Evolutionary conservation across 2,888 invertebrate genomes (phyloP).

Genomic region (Synanthedon tipuliformis): DNA sequence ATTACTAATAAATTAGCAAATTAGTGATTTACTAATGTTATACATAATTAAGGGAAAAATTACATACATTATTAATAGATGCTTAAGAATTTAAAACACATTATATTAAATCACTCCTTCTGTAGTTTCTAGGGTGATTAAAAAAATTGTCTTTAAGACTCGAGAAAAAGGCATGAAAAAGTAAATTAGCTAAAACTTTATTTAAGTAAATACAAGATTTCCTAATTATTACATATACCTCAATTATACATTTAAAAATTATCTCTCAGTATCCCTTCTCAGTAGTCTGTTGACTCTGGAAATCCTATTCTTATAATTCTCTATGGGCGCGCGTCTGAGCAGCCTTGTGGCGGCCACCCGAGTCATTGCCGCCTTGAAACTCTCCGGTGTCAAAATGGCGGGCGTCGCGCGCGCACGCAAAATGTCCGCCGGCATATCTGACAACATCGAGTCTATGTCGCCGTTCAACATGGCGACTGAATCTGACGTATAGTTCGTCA

Average conservation of each 20-base stretch:
- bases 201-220: too few species aligned
- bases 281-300: constrained; percentile 49
- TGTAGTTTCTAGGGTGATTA: too few species aligned
- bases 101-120: too few species aligned
- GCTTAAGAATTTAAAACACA: too few species aligned
- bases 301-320: constrained; percentile 53
- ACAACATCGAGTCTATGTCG: constrained; percentile 61
- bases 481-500: constrained; percentile 51
- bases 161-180: too few species aligned
- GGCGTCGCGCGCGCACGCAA: constrained; percentile 51
- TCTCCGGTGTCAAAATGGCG: constrained; percentile 55
- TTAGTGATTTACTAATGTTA: too few species aligned
- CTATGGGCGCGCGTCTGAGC: constrained; percentile 42
- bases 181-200: too few species aligned
- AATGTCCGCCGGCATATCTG: constrained; percentile 43
- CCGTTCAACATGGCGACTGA: constrained; percentile 50
- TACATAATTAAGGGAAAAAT: too few species aligned
- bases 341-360: constrained; percentile 45
- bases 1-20: too few species aligned
- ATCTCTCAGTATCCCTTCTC: constrained; percentile 52
- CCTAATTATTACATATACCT: too few species aligned
- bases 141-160: too few species aligned
- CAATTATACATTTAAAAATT: constrained; percentile 27
- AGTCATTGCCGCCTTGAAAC: constrained; percentile 54
- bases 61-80: too few species aligned